Conservation (phyloP, 2,797 vertebrate species). For the Eremophila alpestris region DNA sequence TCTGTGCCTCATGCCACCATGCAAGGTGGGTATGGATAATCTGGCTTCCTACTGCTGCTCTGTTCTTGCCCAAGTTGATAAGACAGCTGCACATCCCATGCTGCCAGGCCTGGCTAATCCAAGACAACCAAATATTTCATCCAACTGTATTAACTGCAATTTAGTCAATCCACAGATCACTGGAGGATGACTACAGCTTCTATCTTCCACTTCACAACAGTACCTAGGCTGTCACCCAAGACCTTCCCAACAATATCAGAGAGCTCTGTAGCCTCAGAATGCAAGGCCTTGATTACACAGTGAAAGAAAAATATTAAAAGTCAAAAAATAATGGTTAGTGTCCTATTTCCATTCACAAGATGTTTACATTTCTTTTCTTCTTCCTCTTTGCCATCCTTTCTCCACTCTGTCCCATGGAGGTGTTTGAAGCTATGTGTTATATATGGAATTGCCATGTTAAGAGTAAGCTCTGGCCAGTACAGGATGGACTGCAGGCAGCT, state of each 20-base stretch:
- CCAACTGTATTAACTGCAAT: background rate
- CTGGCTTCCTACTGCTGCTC: background rate
- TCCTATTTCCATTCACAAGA: background rate
- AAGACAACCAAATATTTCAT: background rate
- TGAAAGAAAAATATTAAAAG: background rate
- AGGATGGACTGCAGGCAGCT: background rate
- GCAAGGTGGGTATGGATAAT: background rate
- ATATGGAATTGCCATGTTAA: background rate
- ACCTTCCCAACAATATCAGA: background rate
- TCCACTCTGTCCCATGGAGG: background rate
- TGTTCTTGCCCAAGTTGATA: background rate
- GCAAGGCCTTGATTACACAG: background rate
- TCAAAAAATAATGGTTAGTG: background rate
- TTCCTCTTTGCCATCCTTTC: background rate
- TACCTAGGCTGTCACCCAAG: background rate
- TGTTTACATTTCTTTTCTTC: background rate
- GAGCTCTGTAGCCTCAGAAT: background rate
- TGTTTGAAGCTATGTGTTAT: background rate
- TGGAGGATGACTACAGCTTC: background rate
- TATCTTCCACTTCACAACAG: background rate
- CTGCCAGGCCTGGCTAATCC: background rate
- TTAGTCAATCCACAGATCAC: background rate
- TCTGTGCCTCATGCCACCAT: background rate
- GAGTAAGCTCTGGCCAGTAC: background rate
- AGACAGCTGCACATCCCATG: background rate